These are phyloP conservation scores for Wiebesia pumilae DNA, from an alignment of 1,140 invertebrate species.

Conservation along the genomic window DNA sequence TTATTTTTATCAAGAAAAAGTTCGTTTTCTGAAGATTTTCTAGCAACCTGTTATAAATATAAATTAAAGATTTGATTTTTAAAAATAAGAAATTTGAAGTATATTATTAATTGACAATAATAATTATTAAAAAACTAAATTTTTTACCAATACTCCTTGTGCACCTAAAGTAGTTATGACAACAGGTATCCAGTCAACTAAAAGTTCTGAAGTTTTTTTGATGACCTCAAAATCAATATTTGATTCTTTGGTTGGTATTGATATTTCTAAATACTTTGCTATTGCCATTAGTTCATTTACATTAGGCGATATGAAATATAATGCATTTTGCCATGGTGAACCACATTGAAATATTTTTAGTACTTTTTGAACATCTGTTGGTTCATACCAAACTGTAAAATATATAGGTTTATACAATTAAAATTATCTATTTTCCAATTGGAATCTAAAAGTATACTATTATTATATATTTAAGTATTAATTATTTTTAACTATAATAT, in stretches of 20 bases:
- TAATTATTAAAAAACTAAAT: not conserved
- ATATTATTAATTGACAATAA: not conserved
- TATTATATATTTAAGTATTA: no score
- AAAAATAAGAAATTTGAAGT: constrained; percentile 5
- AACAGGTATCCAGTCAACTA: constrained; percentile 66
- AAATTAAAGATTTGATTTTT: constrained; percentile 4
- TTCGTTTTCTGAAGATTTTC: constrained; percentile 57
- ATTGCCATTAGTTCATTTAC: constrained; percentile 75
- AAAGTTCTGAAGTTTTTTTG: constrained; percentile 57
- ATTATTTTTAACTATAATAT: no score
- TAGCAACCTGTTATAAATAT: constrained; percentile 58
- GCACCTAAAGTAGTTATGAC: constrained; percentile 70
- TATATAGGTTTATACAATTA: not conserved
- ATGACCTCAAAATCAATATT: constrained; percentile 54
- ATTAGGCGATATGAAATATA: constrained; percentile 79
- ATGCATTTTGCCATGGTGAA: constrained; percentile 65
- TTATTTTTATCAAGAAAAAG: constrained; percentile 62
- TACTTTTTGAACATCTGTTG: constrained; percentile 78
- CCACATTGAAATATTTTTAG: constrained; percentile 74
- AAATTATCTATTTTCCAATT: not conserved
- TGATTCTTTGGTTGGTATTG: constrained; percentile 47
- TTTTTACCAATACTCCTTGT: constrained; percentile 68
- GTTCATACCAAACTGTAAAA: constrained; percentile 81
- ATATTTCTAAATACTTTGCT: constrained; percentile 63
- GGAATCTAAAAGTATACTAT: no score